Base-by-base conservation (phyloP, 2,797 vertebrate genomes). In the Hoplostethus mediterraneus region DNA sequence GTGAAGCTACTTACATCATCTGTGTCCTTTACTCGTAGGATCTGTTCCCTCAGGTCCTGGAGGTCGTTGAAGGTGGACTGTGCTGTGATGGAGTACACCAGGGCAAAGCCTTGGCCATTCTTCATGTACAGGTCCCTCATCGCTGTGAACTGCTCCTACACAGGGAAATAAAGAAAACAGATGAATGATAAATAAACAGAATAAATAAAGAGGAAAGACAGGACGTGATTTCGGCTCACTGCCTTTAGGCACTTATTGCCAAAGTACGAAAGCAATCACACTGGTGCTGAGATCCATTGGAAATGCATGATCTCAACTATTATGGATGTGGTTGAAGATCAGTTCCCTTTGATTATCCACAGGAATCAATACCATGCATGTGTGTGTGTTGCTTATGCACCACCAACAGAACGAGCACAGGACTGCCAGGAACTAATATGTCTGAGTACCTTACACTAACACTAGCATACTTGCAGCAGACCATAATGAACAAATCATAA, bases 21-120 rank as follows among this genome's bases (percentile, higher is more conserved):
- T 33, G 98, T 99, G 92, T 99, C 98, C 90, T 99, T 99, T 90
- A 99, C 98, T 93, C 98, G 96, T 90, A 99, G 92, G 91, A 99
- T 99, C 95, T 99, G 98, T 94, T 99, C 98, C 90, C 98, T 95
- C 90, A 99, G 95, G 94, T 99, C 98, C 92, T 99, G 98, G 60
- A 99, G 94, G 94, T 99, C 98, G 12, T 99, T 99, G 93, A 99
- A 99, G 0, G 98, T 99, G 88, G 98, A 99, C 95, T 99, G 98
- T 93, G 98, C 97, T 47, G 97, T 98, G 92, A 98, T 97, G 92
- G 96, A 97, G 93, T 98, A 98, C 83, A 98, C 97, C 94, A 98
- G 94, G 65, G 97, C 97, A 89, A 98, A 98, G 73, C 97, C 97
- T 94, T 98, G 97, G 75, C 97, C 97, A 52, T 98, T 98, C 91